Evolutionary conservation across 2,888 invertebrate species (phyloP), one percentile per base, ranked within the genome.

Genomic region (Melanotus villosus): DNA sequence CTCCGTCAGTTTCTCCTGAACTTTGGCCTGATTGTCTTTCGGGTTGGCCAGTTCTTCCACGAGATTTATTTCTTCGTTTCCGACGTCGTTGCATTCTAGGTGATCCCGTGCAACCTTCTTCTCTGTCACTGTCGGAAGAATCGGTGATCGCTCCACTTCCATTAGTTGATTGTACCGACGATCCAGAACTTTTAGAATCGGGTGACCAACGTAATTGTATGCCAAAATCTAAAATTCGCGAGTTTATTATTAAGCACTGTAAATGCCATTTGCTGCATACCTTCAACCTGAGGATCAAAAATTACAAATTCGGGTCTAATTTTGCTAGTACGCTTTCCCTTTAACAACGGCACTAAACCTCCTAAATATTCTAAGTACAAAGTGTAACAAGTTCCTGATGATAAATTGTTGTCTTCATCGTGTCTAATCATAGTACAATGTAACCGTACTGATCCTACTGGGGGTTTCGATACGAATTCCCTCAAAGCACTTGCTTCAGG

Each of bases 391-490:
- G 93, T 93, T 34, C 92, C 91, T 3, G 89, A 87, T 64, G 83
- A 84, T 12, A 90, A 85, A 78, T 91, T 91, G 66, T 91, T 91
- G 43, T 96, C 96, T 71, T 93, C 92, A 73, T 95, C 95, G 81
- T 97, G 96, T 0, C 97, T 90, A 70, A 98, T 92, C 94, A 99
- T 98, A 62, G 99, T 99, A 87, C 99, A 99, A 86, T 98, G 97
- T 67, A 98, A 89, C 4, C 99, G 91, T 65, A 93, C 94, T 63
- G 92, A 91, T 71, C 91, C 91, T 19, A 90, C 88, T 1, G 97
- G 97, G 10, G 99, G 96, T 58, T 94, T 91, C 45, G 97, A 96
- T 32, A 98, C 98, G 87, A 98, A 98, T 73, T 95, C 94, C 65
- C 98, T 90, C 69, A 99, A 87, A 76, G 94, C 93, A 80, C 91